Evolutionary conservation across 2,113 vertebrate species (phyloP).

Genomic region (Chrysochloris asiatica): DNA sequence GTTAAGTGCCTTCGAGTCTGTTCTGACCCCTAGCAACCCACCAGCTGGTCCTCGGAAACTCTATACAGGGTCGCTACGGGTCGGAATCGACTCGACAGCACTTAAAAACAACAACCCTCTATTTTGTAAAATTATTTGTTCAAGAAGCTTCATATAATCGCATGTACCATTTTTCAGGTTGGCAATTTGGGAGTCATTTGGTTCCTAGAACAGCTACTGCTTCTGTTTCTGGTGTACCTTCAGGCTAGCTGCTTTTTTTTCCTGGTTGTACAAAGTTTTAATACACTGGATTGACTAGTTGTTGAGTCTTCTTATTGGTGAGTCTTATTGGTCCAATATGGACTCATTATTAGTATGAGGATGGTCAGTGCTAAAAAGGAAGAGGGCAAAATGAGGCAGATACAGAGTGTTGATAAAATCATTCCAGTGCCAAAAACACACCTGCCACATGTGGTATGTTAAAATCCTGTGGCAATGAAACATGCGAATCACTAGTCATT

Average conservation of each 20-base stretch:
- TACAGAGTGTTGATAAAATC: conserved; percentile 81
- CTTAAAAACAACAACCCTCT: neutral
- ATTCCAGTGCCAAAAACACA: conserved; percentile 88
- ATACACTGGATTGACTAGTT: conserved; percentile 92
- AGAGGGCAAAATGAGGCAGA: conserved; percentile 83
- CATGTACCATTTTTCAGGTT: fast-evolving
- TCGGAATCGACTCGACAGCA: no score
- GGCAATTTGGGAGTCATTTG: fast-evolving
- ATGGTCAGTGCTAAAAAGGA: conserved; percentile 89
- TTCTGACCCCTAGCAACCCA: no score
- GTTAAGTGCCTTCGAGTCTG: no score
- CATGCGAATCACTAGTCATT: conserved; percentile 98
- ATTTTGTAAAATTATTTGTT: neutral
- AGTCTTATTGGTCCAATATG: conserved; percentile 97
- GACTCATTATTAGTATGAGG: conserved; percentile 93
- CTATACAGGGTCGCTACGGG: no score
- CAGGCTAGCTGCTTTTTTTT: conserved; percentile 57
- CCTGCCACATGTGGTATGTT: conserved; percentile 97
- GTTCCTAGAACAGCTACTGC: neutral
- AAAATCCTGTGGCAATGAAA: conserved; percentile 98
- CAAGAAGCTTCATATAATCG: fast-evolving
- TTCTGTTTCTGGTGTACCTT: conserved; percentile 72
- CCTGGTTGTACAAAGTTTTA: conserved; percentile 91
- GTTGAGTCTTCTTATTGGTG: conserved; percentile 98
- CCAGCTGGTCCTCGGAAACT: no score